phyloP scores from a whole-genome alignment of 2,797 vertebrate species.

The Protonibea diacanthus region DNA sequence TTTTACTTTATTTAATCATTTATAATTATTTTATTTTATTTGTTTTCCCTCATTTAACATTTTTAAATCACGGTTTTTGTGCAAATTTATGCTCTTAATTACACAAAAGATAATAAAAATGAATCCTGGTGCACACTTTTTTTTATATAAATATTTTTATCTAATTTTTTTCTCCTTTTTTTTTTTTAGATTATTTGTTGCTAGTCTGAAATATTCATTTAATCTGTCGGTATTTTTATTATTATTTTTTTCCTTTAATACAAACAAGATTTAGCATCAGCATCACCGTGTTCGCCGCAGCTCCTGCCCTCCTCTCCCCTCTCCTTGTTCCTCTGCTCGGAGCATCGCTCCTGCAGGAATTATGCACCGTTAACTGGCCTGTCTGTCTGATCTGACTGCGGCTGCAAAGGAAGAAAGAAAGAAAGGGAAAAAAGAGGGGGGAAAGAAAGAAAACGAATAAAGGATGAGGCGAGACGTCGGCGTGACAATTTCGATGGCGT shows the following conservation, averaged over 20 bases:
- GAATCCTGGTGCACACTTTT: not conserved
- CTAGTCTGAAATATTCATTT: not conserved
- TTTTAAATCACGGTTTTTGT: not conserved
- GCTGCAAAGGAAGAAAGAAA: conserved; percentile 81
- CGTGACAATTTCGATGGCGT: conserved; percentile 86
- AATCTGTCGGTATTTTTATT: not conserved
- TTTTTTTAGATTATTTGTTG: not conserved
- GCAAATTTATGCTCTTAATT: not conserved
- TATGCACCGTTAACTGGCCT: conserved; percentile 87
- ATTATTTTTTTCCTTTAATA: not conserved
- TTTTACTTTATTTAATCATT: not conserved
- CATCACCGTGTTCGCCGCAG: not conserved
- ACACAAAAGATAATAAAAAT: not conserved
- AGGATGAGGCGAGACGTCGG: conserved; percentile 83
- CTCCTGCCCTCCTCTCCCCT: conserved; percentile 11
- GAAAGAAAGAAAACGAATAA: conserved; percentile 43
- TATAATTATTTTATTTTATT: not conserved
- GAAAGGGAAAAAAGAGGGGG: too few relatives aligned
- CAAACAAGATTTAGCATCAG: not conserved
- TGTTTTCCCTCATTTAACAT: not conserved
- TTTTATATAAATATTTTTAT: not conserved
- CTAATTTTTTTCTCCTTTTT: accelerated
- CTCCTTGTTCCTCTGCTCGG: conserved; percentile 20
- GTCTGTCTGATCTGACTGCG: conserved; percentile 87
- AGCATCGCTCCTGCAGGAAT: conserved; percentile 77